A percentile compares a stretch with the other conserved stretches of the same genome.
These are phyloP conservation scores for Andrena flavipes DNA, from an alignment of 2,888 invertebrate genomes.

Conservation along the genomic window DNA sequence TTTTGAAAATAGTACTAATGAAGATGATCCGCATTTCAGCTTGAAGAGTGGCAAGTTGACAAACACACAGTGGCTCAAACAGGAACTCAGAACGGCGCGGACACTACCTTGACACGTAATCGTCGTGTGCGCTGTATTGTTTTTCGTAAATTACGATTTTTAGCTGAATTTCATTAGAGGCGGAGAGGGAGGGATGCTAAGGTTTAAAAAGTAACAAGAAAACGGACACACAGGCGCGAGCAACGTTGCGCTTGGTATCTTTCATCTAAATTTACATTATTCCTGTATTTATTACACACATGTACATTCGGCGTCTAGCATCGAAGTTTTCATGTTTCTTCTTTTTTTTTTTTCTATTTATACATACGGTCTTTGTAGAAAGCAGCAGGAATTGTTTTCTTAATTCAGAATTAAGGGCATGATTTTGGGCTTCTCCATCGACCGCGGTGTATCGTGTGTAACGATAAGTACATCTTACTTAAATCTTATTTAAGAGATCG, in stretches of 20 bases:
- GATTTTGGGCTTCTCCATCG: conserved; percentile 65
- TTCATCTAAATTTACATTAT: conserved; percentile 76
- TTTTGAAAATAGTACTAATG: background rate
- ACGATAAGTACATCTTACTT: conserved; percentile 76
- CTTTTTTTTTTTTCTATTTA: conserved; percentile 62
- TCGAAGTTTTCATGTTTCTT: conserved; percentile 67
- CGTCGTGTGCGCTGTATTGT: conserved; percentile 78
- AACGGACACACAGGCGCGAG: background rate
- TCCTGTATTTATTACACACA: conserved; percentile 81
- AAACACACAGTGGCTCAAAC: conserved; percentile 65
- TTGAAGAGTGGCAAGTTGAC: conserved; percentile 61
- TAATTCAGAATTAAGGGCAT: conserved; percentile 59
- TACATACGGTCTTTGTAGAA: conserved; percentile 60
- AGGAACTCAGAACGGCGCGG: conserved; percentile 62
- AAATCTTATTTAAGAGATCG: conserved; percentile 75
- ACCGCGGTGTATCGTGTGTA: conserved; percentile 62
- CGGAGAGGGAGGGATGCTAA: conserved; percentile 78
- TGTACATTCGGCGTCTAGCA: conserved; percentile 80
- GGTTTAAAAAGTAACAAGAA: conserved; percentile 57
- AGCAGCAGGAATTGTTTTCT: conserved; percentile 65
- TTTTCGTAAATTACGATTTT: conserved; percentile 81
- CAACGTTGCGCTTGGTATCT: conserved; percentile 63
- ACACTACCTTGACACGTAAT: conserved; percentile 61
- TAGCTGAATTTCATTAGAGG: conserved; percentile 83
- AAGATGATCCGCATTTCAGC: conserved; percentile 56